Conservation (phyloP, 2,888 invertebrate genomes). For the Beris morrisii region DNA sequence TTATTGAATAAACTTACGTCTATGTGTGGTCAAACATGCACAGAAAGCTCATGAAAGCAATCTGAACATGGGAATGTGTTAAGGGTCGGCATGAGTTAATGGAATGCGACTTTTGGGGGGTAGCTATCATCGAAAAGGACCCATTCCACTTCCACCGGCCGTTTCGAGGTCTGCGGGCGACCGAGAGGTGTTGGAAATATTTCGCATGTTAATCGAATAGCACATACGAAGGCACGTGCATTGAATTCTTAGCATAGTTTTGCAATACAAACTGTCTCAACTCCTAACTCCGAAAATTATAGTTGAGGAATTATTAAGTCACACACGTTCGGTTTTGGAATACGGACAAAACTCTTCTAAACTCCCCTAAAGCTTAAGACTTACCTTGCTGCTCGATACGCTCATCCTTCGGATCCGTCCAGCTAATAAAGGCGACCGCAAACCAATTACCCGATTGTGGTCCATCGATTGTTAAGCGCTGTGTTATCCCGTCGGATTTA, state of each 20-base stretch:
- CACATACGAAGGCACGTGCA: background rate
- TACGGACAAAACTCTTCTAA: background rate
- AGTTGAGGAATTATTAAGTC: too few relatives aligned
- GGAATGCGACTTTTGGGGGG: slow-evolving; percentile 18
- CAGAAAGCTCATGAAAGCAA: slow-evolving; percentile 7
- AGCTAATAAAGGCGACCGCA: slow-evolving; percentile 75
- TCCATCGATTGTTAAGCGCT: slow-evolving; percentile 63
- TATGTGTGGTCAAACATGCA: slow-evolving; percentile 15
- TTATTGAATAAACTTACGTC: background rate
- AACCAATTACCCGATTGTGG: slow-evolving; percentile 80
- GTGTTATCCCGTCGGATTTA: slow-evolving; percentile 64
- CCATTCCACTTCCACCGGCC: background rate
- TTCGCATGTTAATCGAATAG: background rate
- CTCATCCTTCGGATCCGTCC: slow-evolving; percentile 72
- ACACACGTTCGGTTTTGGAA: too few relatives aligned
- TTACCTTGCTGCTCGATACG: slow-evolving; percentile 76
- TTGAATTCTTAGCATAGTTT: slow-evolving; percentile 21
- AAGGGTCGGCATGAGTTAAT: slow-evolving; percentile 22
- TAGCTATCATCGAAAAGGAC: background rate
- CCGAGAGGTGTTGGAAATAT: background rate
- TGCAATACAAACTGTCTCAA: background rate
- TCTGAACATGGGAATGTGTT: background rate
- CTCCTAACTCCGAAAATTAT: background rate
- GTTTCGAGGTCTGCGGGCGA: background rate
- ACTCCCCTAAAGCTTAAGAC: slow-evolving; percentile 35